Evolutionary conservation across 2,113 vertebrate species (phyloP).

Genomic region (Hystrix brachyura): DNA sequence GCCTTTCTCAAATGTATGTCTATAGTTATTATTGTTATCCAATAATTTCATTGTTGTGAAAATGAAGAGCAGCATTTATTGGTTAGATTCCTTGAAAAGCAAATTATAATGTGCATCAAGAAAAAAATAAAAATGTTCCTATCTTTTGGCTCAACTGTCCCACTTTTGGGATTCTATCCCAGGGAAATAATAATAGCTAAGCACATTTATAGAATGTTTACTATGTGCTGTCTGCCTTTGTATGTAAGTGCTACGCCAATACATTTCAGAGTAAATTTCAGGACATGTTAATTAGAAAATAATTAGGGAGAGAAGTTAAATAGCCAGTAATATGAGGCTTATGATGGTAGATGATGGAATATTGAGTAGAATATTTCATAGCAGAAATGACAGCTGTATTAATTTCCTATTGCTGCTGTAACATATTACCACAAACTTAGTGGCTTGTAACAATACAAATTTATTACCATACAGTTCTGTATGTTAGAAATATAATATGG

Average conservation of each 20-base stretch:
- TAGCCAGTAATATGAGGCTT: background rate
- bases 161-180: background rate
- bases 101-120: background rate
- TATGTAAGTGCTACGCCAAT: background rate
- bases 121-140: background rate
- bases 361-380: background rate
- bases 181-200: background rate
- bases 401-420: background rate
- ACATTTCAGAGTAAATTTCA: background rate
- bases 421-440: background rate
- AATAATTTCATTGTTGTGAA: background rate
- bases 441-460: background rate
- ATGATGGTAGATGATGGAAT: background rate
- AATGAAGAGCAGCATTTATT: background rate
- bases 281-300: background rate
- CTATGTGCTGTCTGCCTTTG: background rate
- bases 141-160: background rate
- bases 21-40: background rate
- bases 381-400: background rate
- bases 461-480: background rate
- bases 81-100: background rate
- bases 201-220: background rate
- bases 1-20: slow-evolving; percentile 90
- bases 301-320: background rate
- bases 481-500: background rate